phyloP scores from a whole-genome alignment of 2,797 vertebrate species.

The Characodon lateralis region DNA sequence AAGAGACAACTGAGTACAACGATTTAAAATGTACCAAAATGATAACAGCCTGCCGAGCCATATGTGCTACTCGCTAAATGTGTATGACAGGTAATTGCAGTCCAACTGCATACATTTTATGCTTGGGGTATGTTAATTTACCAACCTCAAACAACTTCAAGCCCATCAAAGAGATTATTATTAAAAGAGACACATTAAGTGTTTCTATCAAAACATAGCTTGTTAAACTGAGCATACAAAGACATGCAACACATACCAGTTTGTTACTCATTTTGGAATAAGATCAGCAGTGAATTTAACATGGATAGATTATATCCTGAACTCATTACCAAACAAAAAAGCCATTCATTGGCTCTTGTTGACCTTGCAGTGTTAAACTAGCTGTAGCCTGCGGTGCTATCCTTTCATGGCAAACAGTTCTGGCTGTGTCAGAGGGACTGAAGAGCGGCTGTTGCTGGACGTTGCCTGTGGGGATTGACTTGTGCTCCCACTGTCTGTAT shows the following conservation, averaged over 20 bases:
- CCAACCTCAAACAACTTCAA: not conserved
- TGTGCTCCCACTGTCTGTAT: constrained; percentile 59
- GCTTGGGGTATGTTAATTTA: constrained; percentile 3
- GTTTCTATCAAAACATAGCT: not conserved
- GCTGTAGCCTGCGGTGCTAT: constrained; percentile 15
- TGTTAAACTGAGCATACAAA: not conserved
- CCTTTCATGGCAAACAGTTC: constrained; percentile 21
- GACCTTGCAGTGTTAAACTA: constrained; percentile 22
- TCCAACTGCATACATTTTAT: constrained; percentile 1
- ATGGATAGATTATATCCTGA: not conserved
- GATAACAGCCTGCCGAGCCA: constrained; percentile 11
- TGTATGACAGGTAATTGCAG: constrained; percentile 16
- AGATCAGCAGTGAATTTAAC: not conserved
- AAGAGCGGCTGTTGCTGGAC: constrained; percentile 48
- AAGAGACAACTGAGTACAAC: constrained; percentile 13
- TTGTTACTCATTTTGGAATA: not conserved
- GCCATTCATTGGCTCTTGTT: constrained; percentile 2
- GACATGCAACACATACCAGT: not conserved
- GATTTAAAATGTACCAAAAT: constrained; percentile 1
- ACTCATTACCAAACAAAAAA: constrained; percentile 9
- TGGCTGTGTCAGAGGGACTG: constrained; percentile 32
- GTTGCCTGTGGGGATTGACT: constrained; percentile 55
- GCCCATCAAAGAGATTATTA: constrained; percentile 13
- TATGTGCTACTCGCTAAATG: constrained; percentile 1
- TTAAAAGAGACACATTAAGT: constrained; percentile 4